A percentile compares a stretch with the other conserved stretches of the same genome.
Evolutionary conservation across 2,888 invertebrate genomes (phyloP).

Genomic region (Eupithecia dodoneata): DNA sequence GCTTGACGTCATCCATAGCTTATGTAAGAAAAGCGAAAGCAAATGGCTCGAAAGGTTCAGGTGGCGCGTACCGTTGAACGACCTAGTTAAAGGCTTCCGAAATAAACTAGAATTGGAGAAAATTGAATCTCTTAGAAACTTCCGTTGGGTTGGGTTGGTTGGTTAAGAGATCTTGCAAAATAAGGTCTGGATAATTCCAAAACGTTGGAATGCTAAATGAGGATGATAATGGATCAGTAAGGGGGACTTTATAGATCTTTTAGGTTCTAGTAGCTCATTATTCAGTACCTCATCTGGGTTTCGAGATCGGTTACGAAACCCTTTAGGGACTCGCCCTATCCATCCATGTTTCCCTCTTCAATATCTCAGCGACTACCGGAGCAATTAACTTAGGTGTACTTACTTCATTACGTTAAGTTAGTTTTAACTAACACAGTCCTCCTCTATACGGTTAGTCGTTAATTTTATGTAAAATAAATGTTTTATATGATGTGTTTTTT

Average conservation of each 20-base stretch:
- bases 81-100: conserved; percentile 35
- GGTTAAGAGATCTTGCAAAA: not conserved
- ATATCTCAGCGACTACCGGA: too few species aligned
- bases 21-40: conserved; percentile 50
- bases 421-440: too few species aligned
- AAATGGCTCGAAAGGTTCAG: conserved; percentile 46
- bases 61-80: conserved; percentile 45
- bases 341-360: too few species aligned
- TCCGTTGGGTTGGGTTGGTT: not conserved
- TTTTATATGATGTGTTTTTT: too few species aligned
- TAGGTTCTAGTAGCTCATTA: too few species aligned
- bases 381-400: too few species aligned
- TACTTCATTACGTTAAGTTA: too few species aligned
- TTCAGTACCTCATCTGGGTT: too few species aligned
- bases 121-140: conserved; percentile 38
- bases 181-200: not conserved
- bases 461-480: too few species aligned
- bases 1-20: conserved; percentile 47
- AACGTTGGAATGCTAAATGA: not conserved
- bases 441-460: too few species aligned
- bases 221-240: not conserved
- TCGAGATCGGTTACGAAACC: too few species aligned
- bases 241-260: not conserved
- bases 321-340: too few species aligned
- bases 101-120: conserved; percentile 37